Percentiles rank a stretch among this genome's conserved stretches.
These are phyloP conservation scores for Nibea albiflora DNA, from an alignment of 2,113 vertebrate species.

Conservation along the genomic window DNA sequence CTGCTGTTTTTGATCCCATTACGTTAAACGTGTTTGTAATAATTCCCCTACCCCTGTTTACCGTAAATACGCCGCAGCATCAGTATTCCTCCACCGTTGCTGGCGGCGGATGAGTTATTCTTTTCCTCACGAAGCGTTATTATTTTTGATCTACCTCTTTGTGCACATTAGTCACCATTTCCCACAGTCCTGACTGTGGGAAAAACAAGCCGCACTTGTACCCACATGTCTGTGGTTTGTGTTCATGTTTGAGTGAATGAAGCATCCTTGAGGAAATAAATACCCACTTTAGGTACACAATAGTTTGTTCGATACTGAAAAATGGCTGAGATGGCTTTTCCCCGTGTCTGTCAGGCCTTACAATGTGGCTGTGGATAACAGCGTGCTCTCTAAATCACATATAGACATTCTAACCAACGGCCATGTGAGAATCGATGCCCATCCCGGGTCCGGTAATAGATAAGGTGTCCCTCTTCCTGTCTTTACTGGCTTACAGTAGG, in stretches of 20 bases:
- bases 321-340: conserved; percentile 46
- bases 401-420: conserved; percentile 35
- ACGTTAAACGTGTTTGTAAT: neutral
- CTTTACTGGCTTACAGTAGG: conserved; percentile 34
- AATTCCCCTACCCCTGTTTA: neutral
- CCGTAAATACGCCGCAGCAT: neutral
- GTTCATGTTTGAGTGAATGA: conserved; percentile 15
- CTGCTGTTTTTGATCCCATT: conserved; percentile 9
- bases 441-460: conserved; percentile 42
- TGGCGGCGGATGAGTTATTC: conserved; percentile 21
- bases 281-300: conserved; percentile 16
- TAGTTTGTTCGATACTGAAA: conserved; percentile 45
- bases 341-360: conserved; percentile 18
- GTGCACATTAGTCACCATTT: conserved; percentile 49
- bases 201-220: conserved; percentile 15
- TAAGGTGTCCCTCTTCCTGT: conserved; percentile 29
- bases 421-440: conserved; percentile 51
- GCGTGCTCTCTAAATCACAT: conserved; percentile 46
- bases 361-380: neutral
- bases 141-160: conserved; percentile 32
- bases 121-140: conserved; percentile 12
- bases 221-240: neutral
- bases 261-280: conserved; percentile 10
- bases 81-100: conserved; percentile 6
- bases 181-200: conserved; percentile 11